Base-by-base conservation (phyloP, 2,113 vertebrate genomes). In the Mixornis gularis region DNA sequence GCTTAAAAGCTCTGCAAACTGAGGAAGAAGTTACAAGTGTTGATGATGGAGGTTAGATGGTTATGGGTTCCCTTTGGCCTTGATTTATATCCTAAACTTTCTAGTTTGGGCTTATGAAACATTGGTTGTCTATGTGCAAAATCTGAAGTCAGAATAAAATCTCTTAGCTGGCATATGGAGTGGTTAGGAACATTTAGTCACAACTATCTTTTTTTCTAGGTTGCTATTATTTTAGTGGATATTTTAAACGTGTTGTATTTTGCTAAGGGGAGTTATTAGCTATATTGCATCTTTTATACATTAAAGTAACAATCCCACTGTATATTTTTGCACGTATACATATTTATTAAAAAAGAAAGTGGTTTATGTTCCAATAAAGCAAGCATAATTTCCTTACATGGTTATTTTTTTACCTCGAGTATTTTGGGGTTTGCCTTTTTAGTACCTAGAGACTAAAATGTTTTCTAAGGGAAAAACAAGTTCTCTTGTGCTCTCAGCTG, bases 101-200 rank as follows among this genome's bases (percentile, higher is more conserved):
- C 5, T 62, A 0, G 1, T 87, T 86, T 78, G 6, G 34, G 22
- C 10, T 66, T 79, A 4, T 0, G 2, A 79, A 87, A n/a, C 13
- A 4, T 46, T 55, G 25, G 3, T 19, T 66, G 20, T 41, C 44
- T n/a, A 16, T 65, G 38, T 26, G 43, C 29, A 68, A 80, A 63
- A 36, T 81, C 16, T 6, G 24, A 74, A 60, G 18, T 71, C 7
- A 68, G 38, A 68, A 18, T n/a, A 66, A 65, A 83, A 60, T 85
- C 9, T 76, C 30, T 18, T 52, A 44, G 27, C 6, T 85, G 44
- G 60, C 5, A 1, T 43, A 38, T 13, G 34, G 82, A 10, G 24
- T 38, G 27, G 30, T 49, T 74, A 36, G 52, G 17, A 74, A 52
- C 2, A 3, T 17, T 87, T 74, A 12, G 60, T 65, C 20, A 14